Conservation (phyloP, 2,113 vertebrate genomes). For the Equus quagga region DNA sequence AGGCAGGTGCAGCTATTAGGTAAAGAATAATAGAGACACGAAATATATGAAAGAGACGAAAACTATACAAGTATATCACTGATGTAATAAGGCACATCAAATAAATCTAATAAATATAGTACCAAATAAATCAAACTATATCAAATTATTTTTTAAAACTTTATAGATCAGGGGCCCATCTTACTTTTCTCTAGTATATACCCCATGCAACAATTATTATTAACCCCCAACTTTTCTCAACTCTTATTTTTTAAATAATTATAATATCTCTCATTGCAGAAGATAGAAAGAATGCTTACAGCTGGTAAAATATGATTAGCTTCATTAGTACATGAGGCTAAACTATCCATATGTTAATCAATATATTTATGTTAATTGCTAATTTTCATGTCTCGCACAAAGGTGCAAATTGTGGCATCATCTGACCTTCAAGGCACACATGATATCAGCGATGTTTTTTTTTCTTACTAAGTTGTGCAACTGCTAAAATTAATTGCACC, state of each 20-base stretch:
- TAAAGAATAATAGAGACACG: background rate
- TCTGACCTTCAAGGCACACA: constrained; percentile 78
- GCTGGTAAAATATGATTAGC: constrained; percentile 73
- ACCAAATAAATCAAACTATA: background rate
- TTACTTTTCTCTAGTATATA: background rate
- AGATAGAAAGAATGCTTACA: constrained; percentile 59
- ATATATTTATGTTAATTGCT: constrained; percentile 81
- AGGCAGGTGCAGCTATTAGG: background rate
- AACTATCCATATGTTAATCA: constrained; percentile 83
- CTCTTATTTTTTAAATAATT: constrained; percentile 18
- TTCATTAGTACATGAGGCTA: constrained; percentile 77
- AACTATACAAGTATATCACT: background rate
- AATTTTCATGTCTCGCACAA: constrained; percentile 79
- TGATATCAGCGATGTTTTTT: constrained; percentile 55
- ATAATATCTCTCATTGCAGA: background rate
- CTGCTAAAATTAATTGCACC: constrained; percentile 84
- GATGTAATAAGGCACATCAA: background rate
- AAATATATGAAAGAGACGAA: background rate
- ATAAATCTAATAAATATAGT: background rate
- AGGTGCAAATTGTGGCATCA: constrained; percentile 81
- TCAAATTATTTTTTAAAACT: background rate
- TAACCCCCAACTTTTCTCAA: background rate
- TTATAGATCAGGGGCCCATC: background rate
- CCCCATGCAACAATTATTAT: background rate
- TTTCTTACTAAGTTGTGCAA: constrained; percentile 78